Conservation (phyloP, 37 sponge, comb jelly and placozoan species). For the Mnemiopsis leidyi region DNA sequence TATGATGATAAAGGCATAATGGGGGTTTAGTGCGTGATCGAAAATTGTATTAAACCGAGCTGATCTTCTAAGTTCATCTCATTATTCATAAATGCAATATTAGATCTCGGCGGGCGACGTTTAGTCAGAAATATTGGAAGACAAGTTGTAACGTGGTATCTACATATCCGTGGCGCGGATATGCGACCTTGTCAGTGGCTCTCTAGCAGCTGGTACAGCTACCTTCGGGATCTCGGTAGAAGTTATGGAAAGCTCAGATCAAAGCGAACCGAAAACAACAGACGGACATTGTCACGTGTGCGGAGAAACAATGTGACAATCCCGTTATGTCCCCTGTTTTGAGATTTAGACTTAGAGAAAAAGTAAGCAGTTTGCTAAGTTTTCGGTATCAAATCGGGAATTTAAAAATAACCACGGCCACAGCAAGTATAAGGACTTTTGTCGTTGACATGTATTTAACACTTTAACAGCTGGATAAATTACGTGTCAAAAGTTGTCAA, state of each 20-base stretch:
- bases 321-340: too few species aligned
- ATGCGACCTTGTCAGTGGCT: neutral
- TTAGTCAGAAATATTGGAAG: neutral
- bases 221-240: too few species aligned
- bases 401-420: neutral
- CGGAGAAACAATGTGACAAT: too few species aligned
- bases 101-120: neutral
- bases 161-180: too few species aligned
- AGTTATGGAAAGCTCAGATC: too few species aligned
- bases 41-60: neutral
- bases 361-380: neutral
- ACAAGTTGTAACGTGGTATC: too few species aligned
- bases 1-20: neutral
- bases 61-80: neutral
- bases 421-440: neutral
- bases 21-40: neutral
- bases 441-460: neutral
- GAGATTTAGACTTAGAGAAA: too few species aligned
- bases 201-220: neutral
- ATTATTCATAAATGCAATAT: neutral
- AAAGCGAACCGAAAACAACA: neutral
- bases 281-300: too few species aligned
- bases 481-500: neutral
- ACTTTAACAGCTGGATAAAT: neutral
- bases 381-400: neutral